Conservation (phyloP, 2,888 invertebrate genomes). For the Caradrina kadenii region DNA sequence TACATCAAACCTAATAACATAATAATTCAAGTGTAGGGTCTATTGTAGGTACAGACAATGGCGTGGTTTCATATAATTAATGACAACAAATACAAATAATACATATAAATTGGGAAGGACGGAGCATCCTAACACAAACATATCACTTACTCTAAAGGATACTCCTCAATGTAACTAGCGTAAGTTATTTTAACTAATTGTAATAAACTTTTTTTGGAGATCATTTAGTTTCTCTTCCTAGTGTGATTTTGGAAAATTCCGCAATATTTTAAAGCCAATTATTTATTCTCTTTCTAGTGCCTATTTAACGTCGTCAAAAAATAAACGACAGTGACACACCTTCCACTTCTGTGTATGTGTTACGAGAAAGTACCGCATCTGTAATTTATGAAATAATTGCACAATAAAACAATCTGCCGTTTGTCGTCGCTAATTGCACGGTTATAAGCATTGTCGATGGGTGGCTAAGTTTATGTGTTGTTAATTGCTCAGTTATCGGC, state of each 20-base stretch:
- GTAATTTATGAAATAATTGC: slow-evolving; percentile 29
- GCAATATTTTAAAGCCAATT: not conserved
- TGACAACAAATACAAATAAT: too few species aligned
- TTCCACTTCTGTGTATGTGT: slow-evolving; percentile 14
- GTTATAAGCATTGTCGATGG: slow-evolving; percentile 14
- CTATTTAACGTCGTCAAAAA: not conserved
- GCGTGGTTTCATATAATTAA: not conserved
- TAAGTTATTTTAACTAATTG: too few species aligned
- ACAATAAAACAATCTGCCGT: slow-evolving; percentile 11
- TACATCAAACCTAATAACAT: too few species aligned
- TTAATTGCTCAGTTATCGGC: slow-evolving; percentile 39
- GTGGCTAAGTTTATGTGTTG: slow-evolving; percentile 20
- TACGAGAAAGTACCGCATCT: slow-evolving; percentile 13
- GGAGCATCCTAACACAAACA: too few species aligned
- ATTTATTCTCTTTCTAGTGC: not conserved
- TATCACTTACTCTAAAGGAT: too few species aligned
- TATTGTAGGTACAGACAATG: not conserved
- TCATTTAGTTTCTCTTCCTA: too few species aligned
- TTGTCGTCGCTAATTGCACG: slow-evolving; percentile 5
- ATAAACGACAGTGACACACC: not conserved
- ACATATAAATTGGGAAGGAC: too few species aligned
- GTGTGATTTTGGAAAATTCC: not conserved
- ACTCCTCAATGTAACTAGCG: too few species aligned
- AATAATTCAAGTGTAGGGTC: not conserved
- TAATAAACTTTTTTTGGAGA: too few species aligned